Conservation (phyloP, 2,797 vertebrate species). For the Nyctalus aviator region DNA sequence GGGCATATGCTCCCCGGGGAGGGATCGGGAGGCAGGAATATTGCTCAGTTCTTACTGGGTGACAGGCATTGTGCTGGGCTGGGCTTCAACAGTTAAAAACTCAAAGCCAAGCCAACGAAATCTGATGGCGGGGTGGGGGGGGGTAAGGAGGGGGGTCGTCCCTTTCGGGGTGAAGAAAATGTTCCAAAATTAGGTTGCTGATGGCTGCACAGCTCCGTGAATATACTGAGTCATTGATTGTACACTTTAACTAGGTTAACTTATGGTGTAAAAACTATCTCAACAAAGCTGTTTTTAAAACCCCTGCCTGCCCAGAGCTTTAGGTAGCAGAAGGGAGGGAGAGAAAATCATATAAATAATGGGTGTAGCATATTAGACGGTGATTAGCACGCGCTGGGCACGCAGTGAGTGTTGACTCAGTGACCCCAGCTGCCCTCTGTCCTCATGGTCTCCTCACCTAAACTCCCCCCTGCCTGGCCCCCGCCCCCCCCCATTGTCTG, state of each 20-base stretch:
- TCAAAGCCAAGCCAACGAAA: not conserved
- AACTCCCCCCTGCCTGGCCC: not conserved
- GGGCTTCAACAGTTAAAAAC: not conserved
- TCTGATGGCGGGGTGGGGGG: too few species aligned
- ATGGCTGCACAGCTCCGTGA: not conserved
- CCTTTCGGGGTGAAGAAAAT: not conserved
- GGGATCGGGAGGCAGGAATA: not conserved
- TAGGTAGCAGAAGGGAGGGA: not conserved
- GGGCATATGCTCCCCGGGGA: not conserved
- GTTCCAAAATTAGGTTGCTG: conserved; percentile 38
- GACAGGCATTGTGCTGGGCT: not conserved
- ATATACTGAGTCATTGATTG: not conserved
- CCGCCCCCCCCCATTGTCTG: not conserved
- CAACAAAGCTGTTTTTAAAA: conserved; percentile 30
- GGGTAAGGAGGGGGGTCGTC: too few species aligned
- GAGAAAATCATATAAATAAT: not conserved
- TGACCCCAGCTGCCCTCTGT: not conserved
- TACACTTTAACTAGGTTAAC: not conserved
- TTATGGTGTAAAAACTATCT: not conserved
- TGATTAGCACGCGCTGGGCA: conserved; percentile 1
- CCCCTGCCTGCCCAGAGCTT: not conserved
- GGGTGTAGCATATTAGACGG: not conserved
- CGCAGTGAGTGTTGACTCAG: conserved; percentile 22
- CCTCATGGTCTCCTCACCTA: conserved; percentile 27
- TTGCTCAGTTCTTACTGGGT: not conserved